Evolutionary conservation across 2,113 vertebrate genomes (phyloP), one percentile per base, ranked within the genome.

Genomic region (Pogonocichla stellata): DNA sequence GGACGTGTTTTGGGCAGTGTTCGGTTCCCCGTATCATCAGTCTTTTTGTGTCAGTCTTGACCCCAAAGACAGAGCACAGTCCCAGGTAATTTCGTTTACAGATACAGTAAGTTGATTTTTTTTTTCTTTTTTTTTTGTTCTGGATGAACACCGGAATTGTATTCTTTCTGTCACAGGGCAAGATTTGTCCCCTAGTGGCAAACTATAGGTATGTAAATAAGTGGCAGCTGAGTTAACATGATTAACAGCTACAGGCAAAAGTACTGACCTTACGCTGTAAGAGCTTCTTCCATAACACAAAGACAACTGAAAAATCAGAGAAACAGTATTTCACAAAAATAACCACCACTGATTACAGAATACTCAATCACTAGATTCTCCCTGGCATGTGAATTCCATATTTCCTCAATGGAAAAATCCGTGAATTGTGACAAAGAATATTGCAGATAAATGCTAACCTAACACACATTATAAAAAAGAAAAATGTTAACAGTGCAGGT

Each of bases 301-400:
- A 62, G 6, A 14, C 18, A 66, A n/a, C 3, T 3, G 25, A 65
- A 87, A 91, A 58, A 14, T 14, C 48, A 14, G 14, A 86, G 8
- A 72, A 77, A 75, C 8, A 33, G 6, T 72, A 7, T 40, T 84
- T 54, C 3, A 25, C 47, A 0, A 38, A 77, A 84, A 48, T 1
- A 36, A 6, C 5, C 13, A 7, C 4, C 13, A 16, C 12, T 56
- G 5, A 40, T 80, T 31, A 33, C 1, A 86, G 14, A n/a, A n/a
- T 2, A 24, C 6, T 40, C 19, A 19, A 22, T 43, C 24, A 42
- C 10, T 29, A 80, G 17, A 25, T 67, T 54, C 19, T 50, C 2
- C 8, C 10, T 13, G 31, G 20, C 1, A 9, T 12, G 10, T 31
- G 8, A 64, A 20, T 26, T 7, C 6, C 2, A 0, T 69, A 48